Evolutionary conservation across 2,797 vertebrate genomes (phyloP).

Genomic region (Otolemur crassicaudatus): DNA sequence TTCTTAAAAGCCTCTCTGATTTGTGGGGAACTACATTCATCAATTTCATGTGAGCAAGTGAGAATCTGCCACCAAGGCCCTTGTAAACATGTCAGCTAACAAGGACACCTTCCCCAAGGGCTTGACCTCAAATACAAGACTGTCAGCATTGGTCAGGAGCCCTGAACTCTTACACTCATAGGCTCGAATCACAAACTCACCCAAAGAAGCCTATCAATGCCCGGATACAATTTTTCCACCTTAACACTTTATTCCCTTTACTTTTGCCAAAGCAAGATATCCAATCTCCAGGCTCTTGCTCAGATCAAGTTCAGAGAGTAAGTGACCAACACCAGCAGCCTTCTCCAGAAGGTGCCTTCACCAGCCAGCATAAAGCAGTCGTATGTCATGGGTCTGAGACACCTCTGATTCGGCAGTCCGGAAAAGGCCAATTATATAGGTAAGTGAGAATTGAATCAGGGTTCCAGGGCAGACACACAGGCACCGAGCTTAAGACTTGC

Average conservation of each 20-base stretch:
- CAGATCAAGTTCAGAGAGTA: neutral
- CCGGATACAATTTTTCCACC: constrained; percentile 57
- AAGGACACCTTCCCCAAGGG: neutral
- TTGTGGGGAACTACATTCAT: constrained; percentile 18
- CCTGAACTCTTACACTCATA: neutral
- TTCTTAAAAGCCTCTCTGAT: neutral
- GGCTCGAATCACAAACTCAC: constrained; percentile 54
- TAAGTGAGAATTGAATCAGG: neutral
- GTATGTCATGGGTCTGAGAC: neutral
- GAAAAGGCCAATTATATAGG: neutral
- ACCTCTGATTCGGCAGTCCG: neutral
- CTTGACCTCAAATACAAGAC: neutral
- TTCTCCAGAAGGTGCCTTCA: neutral
- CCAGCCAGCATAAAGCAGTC: neutral
- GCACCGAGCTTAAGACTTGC: neutral
- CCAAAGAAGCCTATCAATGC: constrained; percentile 54
- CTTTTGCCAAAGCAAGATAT: neutral
- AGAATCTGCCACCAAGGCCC: neutral
- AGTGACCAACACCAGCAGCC: neutral
- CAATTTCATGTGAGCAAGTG: neutral
- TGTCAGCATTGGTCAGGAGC: constrained; percentile 71
- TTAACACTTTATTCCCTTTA: neutral
- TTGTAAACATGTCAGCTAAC: neutral
- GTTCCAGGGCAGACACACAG: neutral
- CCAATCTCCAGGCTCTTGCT: neutral